These are phyloP conservation scores for Siphlonurus alternatus DNA, from an alignment of 2,888 invertebrate species.

Conservation along the genomic window DNA sequence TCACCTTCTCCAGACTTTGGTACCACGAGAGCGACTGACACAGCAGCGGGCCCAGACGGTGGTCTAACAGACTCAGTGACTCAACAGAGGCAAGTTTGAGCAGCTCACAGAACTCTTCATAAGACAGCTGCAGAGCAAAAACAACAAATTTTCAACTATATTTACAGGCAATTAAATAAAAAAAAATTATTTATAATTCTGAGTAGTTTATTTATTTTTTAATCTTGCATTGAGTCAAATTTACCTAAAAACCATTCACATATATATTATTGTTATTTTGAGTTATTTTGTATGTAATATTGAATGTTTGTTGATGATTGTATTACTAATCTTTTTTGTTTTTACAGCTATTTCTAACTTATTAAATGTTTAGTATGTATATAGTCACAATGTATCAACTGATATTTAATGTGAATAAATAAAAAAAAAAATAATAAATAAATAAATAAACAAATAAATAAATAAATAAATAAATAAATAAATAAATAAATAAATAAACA, in stretches of 20 bases:
- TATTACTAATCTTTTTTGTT: too few species aligned
- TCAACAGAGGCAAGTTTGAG: slow-evolving; percentile 38
- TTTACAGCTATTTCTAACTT: too few species aligned
- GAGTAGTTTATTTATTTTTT: slow-evolving; percentile 1
- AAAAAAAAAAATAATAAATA: too few species aligned
- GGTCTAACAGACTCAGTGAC: slow-evolving; percentile 38
- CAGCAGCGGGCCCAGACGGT: slow-evolving; percentile 36
- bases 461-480: too few species aligned
- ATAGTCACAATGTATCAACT: too few species aligned
- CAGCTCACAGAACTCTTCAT: slow-evolving; percentile 44
- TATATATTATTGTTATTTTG: neutral
- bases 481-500: too few species aligned
- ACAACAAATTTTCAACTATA: neutral
- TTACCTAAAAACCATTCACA: neutral
- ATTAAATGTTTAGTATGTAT: too few species aligned
- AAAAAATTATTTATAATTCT: neutral
- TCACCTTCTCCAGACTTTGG: slow-evolving; percentile 39
- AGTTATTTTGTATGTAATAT: too few species aligned
- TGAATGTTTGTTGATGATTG: too few species aligned
- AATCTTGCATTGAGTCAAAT: neutral
- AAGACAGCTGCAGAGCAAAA: slow-evolving; percentile 27
- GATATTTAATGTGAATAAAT: too few species aligned
- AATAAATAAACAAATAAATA: too few species aligned
- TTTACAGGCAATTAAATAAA: neutral
- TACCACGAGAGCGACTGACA: slow-evolving; percentile 47